Percentiles rank a stretch among this genome's conserved stretches.
These are phyloP conservation scores for Zygogramma bicolorata DNA, from an alignment of 2,888 invertebrate species.

Conservation along the genomic window DNA sequence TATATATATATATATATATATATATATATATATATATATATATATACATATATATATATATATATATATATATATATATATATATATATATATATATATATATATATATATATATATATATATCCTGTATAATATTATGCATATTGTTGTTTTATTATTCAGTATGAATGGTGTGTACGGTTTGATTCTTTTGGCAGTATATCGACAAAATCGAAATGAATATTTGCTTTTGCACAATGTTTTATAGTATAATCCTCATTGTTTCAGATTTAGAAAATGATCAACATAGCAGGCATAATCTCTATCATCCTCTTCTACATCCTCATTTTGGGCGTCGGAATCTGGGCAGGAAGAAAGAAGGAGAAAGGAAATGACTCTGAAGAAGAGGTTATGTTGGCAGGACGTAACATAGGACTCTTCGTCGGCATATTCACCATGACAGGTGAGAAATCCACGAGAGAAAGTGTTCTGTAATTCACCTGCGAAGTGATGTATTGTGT, in stretches of 20 bases:
- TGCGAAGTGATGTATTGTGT: neutral
- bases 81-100: too few species aligned
- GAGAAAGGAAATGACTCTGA: constrained; percentile 88
- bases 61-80: too few species aligned
- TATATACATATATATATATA: too few species aligned
- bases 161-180: too few species aligned
- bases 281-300: constrained; percentile 92
- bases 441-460: constrained; percentile 69
- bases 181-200: too few species aligned
- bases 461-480: neutral
- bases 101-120: too few species aligned
- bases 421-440: constrained; percentile 99
- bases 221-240: neutral
- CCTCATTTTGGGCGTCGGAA: constrained; percentile 93
- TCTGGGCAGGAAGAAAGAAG: constrained; percentile 97
- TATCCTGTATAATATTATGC: too few species aligned
- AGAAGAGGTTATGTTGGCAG: constrained; percentile 99
- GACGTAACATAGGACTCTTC: constrained; percentile 95
- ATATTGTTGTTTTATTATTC: too few species aligned
- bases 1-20: too few species aligned
- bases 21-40: too few species aligned
- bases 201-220: too few species aligned
- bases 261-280: constrained; percentile 71
- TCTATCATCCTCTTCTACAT: constrained; percentile 97
- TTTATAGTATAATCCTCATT: neutral